phyloP scores from a whole-genome alignment of 2,797 vertebrate species.

The Sorex maritimensis region DNA sequence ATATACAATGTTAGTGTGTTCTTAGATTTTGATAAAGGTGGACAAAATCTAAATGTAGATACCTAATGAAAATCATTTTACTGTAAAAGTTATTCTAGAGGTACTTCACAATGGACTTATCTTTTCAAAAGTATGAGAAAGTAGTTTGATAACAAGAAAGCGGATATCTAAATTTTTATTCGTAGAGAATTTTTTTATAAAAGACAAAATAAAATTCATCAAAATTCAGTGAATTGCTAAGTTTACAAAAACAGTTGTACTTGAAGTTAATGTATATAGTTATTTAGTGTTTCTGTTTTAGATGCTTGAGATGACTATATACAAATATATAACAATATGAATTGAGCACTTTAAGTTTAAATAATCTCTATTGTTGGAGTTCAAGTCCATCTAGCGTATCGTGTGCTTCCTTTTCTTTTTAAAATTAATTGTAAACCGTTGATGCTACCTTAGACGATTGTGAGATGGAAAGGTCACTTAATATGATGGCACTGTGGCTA shows the following conservation, averaged over 20 bases:
- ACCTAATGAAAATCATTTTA: constrained; percentile 66
- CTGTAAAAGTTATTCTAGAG: background rate
- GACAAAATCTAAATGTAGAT: constrained; percentile 72
- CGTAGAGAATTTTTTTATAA: constrained; percentile 1
- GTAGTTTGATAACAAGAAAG: constrained; percentile 31
- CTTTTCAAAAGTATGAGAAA: constrained; percentile 28
- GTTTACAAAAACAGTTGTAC: constrained; percentile 5
- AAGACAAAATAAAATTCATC: background rate
- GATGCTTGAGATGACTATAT: background rate
- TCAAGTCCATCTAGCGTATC: too few relatives aligned
- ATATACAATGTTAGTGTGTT: constrained; percentile 69
- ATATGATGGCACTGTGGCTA: too few relatives aligned
- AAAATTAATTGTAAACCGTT: too few relatives aligned
- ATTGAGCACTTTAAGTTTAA: background rate
- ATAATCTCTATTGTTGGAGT: too few relatives aligned
- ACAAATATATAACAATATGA: too few relatives aligned
- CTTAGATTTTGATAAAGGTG: constrained; percentile 71
- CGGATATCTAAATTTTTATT: background rate
- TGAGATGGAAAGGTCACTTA: too few relatives aligned
- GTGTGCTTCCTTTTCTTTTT: too few relatives aligned
- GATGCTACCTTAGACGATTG: too few relatives aligned
- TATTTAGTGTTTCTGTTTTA: constrained; percentile 1
- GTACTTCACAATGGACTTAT: too few relatives aligned
- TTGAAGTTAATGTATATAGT: constrained; percentile 2
- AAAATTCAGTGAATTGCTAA: constrained; percentile 15